These are phyloP conservation scores for Patagioenas fasciata DNA, from an alignment of 2,113 vertebrate species.

Conservation along the genomic window DNA sequence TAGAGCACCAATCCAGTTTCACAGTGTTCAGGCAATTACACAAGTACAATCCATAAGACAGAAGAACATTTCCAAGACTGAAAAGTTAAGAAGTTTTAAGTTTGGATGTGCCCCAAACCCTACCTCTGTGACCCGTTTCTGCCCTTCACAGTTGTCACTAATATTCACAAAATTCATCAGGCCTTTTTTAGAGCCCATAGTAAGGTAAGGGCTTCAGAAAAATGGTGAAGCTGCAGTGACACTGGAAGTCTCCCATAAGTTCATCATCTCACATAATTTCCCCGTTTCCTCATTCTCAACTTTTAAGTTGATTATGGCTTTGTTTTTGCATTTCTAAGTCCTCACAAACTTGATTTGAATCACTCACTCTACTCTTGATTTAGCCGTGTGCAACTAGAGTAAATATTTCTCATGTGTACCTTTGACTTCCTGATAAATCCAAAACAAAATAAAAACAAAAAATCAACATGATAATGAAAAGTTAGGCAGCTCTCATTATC, in stretches of 20 bases:
- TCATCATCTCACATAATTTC: background rate
- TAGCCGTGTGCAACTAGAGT: rapidly evolving
- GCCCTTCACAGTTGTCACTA: background rate
- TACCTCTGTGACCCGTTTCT: background rate
- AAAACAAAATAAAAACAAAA: background rate
- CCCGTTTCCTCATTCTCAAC: background rate
- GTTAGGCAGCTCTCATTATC: background rate
- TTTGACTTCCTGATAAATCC: background rate
- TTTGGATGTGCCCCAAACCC: too few species aligned
- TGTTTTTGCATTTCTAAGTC: background rate
- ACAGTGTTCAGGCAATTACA: background rate
- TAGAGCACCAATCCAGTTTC: background rate
- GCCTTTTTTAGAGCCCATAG: background rate
- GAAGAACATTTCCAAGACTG: background rate
- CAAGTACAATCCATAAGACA: background rate
- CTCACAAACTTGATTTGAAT: background rate
- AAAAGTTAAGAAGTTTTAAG: background rate
- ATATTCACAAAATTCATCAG: background rate
- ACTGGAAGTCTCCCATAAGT: background rate
- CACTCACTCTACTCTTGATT: background rate
- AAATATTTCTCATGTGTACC: background rate
- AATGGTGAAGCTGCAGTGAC: background rate
- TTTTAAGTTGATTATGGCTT: background rate
- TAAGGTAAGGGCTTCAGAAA: background rate
- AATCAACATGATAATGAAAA: background rate